Conservation (phyloP, 2,113 vertebrate genomes). For the Pontoporia blainvillei region DNA sequence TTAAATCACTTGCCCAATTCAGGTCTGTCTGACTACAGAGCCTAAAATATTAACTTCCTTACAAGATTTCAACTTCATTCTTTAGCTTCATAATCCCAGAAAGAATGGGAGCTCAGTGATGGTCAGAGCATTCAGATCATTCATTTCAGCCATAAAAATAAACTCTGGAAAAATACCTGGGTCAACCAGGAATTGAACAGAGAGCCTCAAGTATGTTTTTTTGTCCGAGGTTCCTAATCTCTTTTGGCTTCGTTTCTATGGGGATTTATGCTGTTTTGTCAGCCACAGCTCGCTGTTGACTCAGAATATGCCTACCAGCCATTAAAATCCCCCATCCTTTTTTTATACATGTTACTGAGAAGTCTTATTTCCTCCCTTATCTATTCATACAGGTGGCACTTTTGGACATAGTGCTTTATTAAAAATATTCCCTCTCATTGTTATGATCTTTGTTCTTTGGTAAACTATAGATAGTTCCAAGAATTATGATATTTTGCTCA, state of each 20-base stretch:
- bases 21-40: neutral
- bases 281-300: neutral
- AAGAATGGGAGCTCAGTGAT: neutral
- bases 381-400: neutral
- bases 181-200: fast-evolving
- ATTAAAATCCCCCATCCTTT: neutral
- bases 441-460: neutral
- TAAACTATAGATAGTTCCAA: neutral
- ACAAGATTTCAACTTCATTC: neutral
- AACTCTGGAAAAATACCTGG: neutral
- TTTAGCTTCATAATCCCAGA: neutral
- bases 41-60: neutral
- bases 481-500: neutral
- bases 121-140: neutral
- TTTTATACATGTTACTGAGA: neutral
- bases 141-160: neutral
- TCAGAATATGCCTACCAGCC: neutral
- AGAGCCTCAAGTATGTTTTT: neutral
- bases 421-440: neutral
- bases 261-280: neutral
- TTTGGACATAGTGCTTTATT: neutral
- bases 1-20: neutral
- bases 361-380: neutral
- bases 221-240: fast-evolving
- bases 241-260: neutral